phyloP scores from a whole-genome alignment of 2,113 vertebrate species.

The Chaenocephalus aceratus region DNA sequence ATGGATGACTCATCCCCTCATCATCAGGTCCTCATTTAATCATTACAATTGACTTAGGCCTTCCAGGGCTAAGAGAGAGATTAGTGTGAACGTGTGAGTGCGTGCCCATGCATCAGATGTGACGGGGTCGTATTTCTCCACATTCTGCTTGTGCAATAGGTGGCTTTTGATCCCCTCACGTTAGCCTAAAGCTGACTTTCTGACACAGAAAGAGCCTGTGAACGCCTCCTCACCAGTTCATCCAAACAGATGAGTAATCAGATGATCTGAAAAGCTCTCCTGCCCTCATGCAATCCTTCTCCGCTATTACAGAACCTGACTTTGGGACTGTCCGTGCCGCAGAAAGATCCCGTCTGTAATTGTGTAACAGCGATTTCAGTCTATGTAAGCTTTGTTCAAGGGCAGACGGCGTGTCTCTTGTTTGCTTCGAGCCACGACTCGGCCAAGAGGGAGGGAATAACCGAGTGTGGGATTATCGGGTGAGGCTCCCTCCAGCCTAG shows the following conservation, averaged over 20 bases:
- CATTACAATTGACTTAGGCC: constrained; percentile 60
- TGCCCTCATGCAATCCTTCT: constrained; percentile 27
- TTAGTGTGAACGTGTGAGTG: constrained; percentile 28
- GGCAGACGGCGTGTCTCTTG: constrained; percentile 59
- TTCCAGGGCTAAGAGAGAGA: constrained; percentile 42
- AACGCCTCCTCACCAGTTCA: constrained; percentile 26
- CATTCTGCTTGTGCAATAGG: constrained; percentile 10
- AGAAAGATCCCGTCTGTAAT: constrained; percentile 48
- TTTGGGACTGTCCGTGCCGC: neutral
- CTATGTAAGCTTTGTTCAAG: constrained; percentile 70
- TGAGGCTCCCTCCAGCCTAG: constrained; percentile 48
- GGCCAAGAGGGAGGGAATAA: constrained; percentile 52
- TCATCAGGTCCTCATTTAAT: constrained; percentile 64
- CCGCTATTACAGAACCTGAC: constrained; percentile 21
- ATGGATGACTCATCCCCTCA: constrained; percentile 44
- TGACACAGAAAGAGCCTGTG: constrained; percentile 3
- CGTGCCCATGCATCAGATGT: constrained; percentile 20
- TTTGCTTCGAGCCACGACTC: constrained; percentile 55
- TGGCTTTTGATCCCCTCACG: constrained; percentile 10
- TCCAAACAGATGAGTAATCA: constrained; percentile 53
- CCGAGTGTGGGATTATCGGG: constrained; percentile 64
- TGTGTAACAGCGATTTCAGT: constrained; percentile 62
- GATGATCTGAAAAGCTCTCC: constrained; percentile 45
- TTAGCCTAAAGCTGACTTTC: constrained; percentile 20
- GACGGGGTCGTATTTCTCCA: constrained; percentile 11